Conservation (phyloP, 2,797 vertebrate species). For the Erethizon dorsatum region DNA sequence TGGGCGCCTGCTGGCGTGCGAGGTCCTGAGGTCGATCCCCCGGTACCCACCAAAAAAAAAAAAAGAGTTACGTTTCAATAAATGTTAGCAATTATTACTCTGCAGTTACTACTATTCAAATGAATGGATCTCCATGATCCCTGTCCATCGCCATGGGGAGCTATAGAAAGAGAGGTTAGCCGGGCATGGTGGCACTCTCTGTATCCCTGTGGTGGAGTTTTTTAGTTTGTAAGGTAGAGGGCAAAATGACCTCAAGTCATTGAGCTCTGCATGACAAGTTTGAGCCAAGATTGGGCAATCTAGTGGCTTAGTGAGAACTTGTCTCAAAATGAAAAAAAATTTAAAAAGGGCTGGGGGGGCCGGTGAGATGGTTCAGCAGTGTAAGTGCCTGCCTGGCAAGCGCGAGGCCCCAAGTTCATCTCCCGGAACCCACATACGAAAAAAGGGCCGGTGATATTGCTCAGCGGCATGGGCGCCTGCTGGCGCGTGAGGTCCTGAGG, state of each 20-base stretch:
- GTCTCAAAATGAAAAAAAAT: neutral
- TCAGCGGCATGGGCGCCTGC: too few species aligned
- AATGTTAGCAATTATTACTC: neutral
- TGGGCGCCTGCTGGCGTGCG: too few species aligned
- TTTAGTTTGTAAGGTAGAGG: neutral
- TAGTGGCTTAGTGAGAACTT: neutral
- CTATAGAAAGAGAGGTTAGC: neutral
- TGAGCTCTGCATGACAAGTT: neutral
- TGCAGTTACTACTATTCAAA: neutral
- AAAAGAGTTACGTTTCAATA: neutral
- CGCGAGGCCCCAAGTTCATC: too few species aligned
- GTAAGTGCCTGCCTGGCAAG: too few species aligned
- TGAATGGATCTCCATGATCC: fast-evolving
- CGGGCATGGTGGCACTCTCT: neutral
- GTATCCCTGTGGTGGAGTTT: neutral
- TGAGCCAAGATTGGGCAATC: neutral
- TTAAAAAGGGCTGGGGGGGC: neutral
- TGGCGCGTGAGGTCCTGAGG: too few species aligned
- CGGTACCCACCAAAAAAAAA: too few species aligned
- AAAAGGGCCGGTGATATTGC: too few species aligned
- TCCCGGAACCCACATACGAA: too few species aligned
- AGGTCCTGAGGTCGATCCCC: too few species aligned
- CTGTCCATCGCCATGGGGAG: neutral
- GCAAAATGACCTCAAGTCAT: neutral
- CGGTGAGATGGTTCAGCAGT: too few species aligned